Percentiles rank a stretch among this genome's conserved stretches.
phyloP scores from a whole-genome alignment of 1,140 invertebrate genomes.

The Leptoteleia sp. region DNA sequence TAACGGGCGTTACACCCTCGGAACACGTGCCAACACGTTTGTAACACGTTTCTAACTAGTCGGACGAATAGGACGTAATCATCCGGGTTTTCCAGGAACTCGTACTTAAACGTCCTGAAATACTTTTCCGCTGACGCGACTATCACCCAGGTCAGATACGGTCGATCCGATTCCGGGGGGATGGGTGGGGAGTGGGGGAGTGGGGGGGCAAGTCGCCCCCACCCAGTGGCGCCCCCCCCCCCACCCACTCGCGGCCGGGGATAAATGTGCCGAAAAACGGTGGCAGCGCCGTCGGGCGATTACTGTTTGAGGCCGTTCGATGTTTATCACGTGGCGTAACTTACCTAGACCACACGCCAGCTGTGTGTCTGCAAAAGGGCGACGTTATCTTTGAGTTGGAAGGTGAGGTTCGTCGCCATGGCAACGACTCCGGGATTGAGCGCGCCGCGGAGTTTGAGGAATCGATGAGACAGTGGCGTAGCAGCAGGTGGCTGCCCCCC shows the following conservation, averaged over 20 bases:
- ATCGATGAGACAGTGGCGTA: constrained; percentile 81
- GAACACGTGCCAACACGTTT: no score
- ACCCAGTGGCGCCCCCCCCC: background rate
- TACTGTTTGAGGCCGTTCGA: constrained; percentile 35
- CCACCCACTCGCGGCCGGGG: background rate
- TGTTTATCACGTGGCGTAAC: constrained; percentile 73
- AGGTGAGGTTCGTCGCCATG: constrained; percentile 76
- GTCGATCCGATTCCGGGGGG: background rate
- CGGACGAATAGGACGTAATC: no score
- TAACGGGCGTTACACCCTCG: no score
- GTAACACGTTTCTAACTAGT: no score
- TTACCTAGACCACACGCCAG: constrained; percentile 55
- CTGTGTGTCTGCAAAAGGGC: constrained; percentile 55
- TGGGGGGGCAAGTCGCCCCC: background rate
- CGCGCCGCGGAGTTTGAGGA: constrained; percentile 76
- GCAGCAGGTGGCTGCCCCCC: constrained; percentile 76
- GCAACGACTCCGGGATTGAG: constrained; percentile 72
- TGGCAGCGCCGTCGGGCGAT: background rate
- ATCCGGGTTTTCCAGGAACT: no score
- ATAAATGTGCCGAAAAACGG: constrained; percentile 12
- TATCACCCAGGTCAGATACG: background rate
- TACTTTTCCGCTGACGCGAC: background rate
- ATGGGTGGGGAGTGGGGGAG: no score
- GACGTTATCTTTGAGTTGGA: constrained; percentile 60
- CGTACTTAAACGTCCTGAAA: no score